Base-by-base conservation (phyloP, 2,797 vertebrate species). In the Neosalanx taihuensis region DNA sequence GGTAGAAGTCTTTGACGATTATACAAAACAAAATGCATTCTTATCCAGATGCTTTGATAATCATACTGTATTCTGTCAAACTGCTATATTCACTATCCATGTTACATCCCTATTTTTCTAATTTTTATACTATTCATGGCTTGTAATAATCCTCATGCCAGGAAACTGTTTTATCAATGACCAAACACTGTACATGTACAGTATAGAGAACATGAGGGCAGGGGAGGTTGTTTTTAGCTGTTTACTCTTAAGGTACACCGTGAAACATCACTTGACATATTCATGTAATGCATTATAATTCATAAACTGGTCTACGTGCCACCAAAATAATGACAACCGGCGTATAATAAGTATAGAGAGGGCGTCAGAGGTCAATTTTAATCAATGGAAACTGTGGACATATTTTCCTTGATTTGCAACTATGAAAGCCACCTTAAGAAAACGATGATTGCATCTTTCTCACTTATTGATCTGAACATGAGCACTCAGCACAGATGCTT, bases 381-480 rank as follows among this genome's bases (percentile, higher is more conserved):
- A 12, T n/a, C 26, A 5, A 30, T 3, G 23, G 17, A 59, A 69
- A 69, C 23, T 59, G 31, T 33, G 10, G 18, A n/a, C 51, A 17
- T n/a, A 56, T 26, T 33, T 31, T 2, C 9, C 53, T 13, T 41
- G 15, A n/a, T 18, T 29, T 78, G 68, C 30, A 35, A 64, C 60
- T 59, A 10, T 9, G 30, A 74, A 86, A 73, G 26, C 89, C 88
- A 90, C 91, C 91, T 92, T 92, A 92, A 92, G 83, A 79, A 23
- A 58, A 80, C 76, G 64, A 81, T 73, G 79, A 84, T 74, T 41
- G 86, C 74, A 78, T 87, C 79, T 87, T 84, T 83, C 81, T 83
- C 76, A 85, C 65, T 83, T 92, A 91, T 92, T 91, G 91, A 92
- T 92, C 85, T 69, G 74, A 72, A 82, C 79, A 84, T 85, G 51